phyloP scores from a whole-genome alignment of 2,888 invertebrate species.

The Eurytoma adleriae region DNA sequence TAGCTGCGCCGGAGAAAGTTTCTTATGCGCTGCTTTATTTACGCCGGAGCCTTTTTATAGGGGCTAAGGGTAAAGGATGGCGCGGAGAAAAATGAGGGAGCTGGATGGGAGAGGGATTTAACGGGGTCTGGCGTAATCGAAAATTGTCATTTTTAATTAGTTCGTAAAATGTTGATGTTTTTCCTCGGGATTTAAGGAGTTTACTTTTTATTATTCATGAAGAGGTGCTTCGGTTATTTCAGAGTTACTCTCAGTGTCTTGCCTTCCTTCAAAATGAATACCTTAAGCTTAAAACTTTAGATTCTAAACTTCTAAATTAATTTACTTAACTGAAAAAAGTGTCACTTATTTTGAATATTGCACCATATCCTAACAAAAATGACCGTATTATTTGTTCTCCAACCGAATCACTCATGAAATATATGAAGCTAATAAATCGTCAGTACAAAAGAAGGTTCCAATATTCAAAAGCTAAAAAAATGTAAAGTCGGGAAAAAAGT shows the following conservation, averaged over 20 bases:
- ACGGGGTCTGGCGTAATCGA: slow-evolving; percentile 10
- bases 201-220: slow-evolving; percentile 34
- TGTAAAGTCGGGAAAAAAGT: too few relatives aligned
- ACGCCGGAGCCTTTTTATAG: background rate
- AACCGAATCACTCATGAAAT: too few relatives aligned
- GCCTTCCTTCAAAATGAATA: background rate
- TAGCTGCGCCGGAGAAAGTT: slow-evolving; percentile 37
- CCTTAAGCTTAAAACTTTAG: too few relatives aligned
- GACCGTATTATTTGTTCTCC: too few relatives aligned
- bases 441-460: too few relatives aligned
- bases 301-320: slow-evolving; percentile 6
- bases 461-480: too few relatives aligned
- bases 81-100: background rate
- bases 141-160: slow-evolving; percentile 52
- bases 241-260: background rate
- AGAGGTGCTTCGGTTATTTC: slow-evolving; percentile 17
- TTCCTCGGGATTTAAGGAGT: slow-evolving; percentile 2
- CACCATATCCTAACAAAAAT: too few relatives aligned
- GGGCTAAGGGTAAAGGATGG: too few relatives aligned
- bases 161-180: slow-evolving; percentile 35
- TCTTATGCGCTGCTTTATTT: background rate
- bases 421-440: too few relatives aligned
- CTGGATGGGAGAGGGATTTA: background rate
- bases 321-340: too few relatives aligned
- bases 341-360: too few relatives aligned